Evolutionary conservation across 2,113 vertebrate species (phyloP).

Genomic region (Origma solitaria): DNA sequence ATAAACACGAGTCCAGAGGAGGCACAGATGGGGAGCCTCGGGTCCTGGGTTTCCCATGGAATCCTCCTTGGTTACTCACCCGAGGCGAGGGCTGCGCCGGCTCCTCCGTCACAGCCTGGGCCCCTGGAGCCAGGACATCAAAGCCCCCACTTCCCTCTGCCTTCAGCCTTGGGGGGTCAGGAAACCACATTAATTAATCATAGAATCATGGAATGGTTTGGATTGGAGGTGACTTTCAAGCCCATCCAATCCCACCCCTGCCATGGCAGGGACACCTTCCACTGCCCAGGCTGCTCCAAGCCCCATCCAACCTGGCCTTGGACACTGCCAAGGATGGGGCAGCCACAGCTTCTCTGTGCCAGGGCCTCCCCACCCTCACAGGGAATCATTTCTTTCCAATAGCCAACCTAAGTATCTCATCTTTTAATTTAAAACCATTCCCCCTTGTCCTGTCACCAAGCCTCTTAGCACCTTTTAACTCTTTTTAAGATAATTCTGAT

Average conservation of each 20-base stretch:
- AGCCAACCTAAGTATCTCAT: background rate
- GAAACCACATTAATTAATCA: background rate
- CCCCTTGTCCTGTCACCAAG: background rate
- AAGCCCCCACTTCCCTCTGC: background rate
- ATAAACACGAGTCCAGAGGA: background rate
- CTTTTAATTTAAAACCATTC: background rate
- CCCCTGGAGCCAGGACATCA: background rate
- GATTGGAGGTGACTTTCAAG: background rate
- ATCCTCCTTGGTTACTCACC: background rate
- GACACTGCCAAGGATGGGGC: background rate
- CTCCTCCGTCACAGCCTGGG: background rate
- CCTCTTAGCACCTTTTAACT: background rate
- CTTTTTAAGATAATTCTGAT: background rate
- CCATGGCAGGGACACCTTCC: background rate
- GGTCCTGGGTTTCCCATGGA: background rate
- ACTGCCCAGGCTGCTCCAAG: background rate
- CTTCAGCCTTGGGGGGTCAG: background rate
- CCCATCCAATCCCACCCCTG: background rate
- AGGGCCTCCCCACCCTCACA: background rate
- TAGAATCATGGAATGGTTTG: rapidly evolving
- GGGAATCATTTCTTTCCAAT: background rate
- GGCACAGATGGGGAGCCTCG: background rate
- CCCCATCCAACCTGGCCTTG: background rate
- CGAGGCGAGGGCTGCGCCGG: background rate
- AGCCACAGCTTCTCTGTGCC: background rate